Evolutionary conservation across 2,113 vertebrate species (phyloP).

Genomic region (Melospiza georgiana): DNA sequence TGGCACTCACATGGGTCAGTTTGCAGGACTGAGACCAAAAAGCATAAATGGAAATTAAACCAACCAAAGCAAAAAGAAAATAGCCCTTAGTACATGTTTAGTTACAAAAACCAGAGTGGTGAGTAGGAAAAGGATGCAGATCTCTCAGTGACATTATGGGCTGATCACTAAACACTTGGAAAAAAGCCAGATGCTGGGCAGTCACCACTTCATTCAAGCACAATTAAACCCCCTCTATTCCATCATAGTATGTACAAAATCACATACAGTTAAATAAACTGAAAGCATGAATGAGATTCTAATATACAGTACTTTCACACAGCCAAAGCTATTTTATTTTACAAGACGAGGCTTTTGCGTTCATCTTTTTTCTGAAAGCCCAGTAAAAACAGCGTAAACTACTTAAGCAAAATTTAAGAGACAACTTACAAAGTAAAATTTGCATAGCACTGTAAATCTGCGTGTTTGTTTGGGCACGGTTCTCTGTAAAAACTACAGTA

Average conservation of each 20-base stretch:
- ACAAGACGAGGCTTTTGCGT: constrained; percentile 5
- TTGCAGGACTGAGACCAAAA: neutral
- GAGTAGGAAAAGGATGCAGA: neutral
- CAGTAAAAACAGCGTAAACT: neutral
- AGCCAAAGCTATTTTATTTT: constrained; percentile 68
- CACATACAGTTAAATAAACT: neutral
- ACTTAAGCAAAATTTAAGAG: constrained; percentile 2
- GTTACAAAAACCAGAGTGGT: neutral
- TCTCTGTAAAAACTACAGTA: neutral
- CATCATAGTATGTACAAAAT: neutral
- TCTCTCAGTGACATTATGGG: neutral
- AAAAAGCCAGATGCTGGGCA: neutral
- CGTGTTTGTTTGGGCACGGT: neutral
- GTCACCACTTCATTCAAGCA: neutral
- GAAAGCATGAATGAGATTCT: constrained; percentile 5
- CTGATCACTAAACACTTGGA: neutral
- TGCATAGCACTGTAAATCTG: constrained; percentile 28
- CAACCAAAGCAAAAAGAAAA: neutral
- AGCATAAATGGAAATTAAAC: neutral
- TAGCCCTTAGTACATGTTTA: neutral
- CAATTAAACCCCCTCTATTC: neutral
- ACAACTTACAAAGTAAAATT: constrained; percentile 30
- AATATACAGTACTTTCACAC: constrained; percentile 32
- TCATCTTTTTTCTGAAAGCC: constrained; percentile 15
- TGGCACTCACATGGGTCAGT: neutral